Conservation (phyloP, 1,140 invertebrate species). For the Scaptomyza graminum region DNA sequence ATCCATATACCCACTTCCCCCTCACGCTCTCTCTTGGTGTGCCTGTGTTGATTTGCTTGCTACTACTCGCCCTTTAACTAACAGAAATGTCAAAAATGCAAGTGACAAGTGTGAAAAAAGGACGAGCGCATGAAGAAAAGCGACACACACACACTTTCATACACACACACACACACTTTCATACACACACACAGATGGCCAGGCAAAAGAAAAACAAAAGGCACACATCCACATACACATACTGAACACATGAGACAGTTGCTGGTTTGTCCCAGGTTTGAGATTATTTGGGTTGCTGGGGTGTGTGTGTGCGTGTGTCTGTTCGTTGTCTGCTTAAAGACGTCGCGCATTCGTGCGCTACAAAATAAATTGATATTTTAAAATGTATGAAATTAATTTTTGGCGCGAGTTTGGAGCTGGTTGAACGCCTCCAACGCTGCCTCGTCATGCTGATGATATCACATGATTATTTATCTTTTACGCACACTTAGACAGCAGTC, state of each 20-base stretch:
- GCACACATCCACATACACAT: constrained; percentile 40
- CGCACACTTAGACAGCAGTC: constrained; percentile 67
- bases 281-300: constrained; percentile 6
- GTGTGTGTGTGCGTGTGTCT: neutral
- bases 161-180: too few species aligned
- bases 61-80: constrained; percentile 48
- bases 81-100: constrained; percentile 81
- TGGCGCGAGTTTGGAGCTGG: constrained; percentile 47
- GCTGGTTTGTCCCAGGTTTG: constrained; percentile 1
- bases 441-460: constrained; percentile 61
- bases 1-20: constrained; percentile 25
- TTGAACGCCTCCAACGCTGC: constrained; percentile 59
- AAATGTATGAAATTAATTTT: constrained; percentile 82
- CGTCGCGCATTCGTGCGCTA: constrained; percentile 70
- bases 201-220: constrained; percentile 70
- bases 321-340: constrained; percentile 69
- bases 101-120: constrained; percentile 81
- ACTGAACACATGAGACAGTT: constrained; percentile 12
- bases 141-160: constrained; percentile 14
- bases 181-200: neutral
- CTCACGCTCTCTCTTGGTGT: neutral
- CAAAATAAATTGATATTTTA: constrained; percentile 81
- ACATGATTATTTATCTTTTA: constrained; percentile 80
- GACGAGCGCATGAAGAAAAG: constrained; percentile 54
- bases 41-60: constrained; percentile 10